Base-by-base conservation (phyloP, 2,113 vertebrate genomes). In the Corythornis vintsioides region DNA sequence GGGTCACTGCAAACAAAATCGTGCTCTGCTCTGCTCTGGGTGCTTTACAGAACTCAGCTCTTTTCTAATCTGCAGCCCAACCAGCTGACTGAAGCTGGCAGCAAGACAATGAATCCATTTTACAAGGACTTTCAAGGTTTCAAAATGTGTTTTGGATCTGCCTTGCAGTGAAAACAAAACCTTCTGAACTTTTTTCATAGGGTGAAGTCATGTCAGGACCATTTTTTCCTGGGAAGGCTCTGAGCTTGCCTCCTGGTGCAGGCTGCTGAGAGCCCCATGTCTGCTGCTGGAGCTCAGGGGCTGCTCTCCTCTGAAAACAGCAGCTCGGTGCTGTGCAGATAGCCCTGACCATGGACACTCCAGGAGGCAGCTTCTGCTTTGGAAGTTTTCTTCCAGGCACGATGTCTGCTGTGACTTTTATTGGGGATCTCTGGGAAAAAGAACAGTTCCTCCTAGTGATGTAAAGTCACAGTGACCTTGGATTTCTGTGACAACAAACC, bases 31-130 rank as follows among this genome's bases (percentile, higher is more conserved):
- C 85, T 71, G 35, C 70, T 95, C 67, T 83, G 84, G 35, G 86
- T 86, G 78, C 71, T 94, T 96, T 89, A 87, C 74, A 87, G 60
- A 83, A 71, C 69, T 90, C 16, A 0, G 29, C 60, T 59, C 85
- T 72, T 95, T 66, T 82, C 79, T 57, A 85, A 81, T 61, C 89
- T 94, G 84, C 81, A 93, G 78, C 66, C 81, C 79, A 92, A 63
- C 56, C 93, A 95, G 93, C 95, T 96, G 95, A 95, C 74, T 93
- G n/a, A 42, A 83, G 71, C 89, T 96, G 95, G 94, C 96, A 90
- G 71, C 47, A 76, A 29, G 81, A 85, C 67, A 85, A 83, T 50
- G 67, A 89, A 94, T 66, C 81, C 75, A 89, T 92, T 94, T 96
- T 70, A 76, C 0, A 3, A 87, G 3, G 10, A 73, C 64, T 85